Conservation (phyloP, 2,113 vertebrate species). For the Tachycineta bicolor region DNA sequence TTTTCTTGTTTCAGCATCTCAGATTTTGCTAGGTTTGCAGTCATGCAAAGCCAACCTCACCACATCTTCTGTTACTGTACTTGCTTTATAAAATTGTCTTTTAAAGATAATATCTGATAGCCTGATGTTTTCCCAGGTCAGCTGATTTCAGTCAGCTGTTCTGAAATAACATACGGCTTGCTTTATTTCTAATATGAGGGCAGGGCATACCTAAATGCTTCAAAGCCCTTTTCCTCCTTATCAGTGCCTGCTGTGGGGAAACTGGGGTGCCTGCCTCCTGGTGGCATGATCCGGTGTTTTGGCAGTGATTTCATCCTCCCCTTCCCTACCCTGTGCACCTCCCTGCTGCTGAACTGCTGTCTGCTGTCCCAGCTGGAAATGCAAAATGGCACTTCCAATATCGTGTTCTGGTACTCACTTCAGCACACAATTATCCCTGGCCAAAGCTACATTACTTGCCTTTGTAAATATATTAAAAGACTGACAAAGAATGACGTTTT, state of each 20-base stretch:
- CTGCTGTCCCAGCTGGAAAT: neutral
- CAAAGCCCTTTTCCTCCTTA: neutral
- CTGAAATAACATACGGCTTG: neutral
- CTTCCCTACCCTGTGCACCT: neutral
- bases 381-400: neutral
- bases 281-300: neutral
- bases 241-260: neutral
- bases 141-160: neutral
- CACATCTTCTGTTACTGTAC: neutral
- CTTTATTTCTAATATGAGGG: neutral
- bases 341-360: neutral
- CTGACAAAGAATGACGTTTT: neutral
- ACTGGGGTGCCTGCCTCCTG: neutral
- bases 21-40: neutral
- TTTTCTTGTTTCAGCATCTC: neutral
- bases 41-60: neutral
- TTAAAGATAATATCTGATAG: neutral
- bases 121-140: neutral
- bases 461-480: slow-evolving; percentile 10
- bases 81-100: neutral
- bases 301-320: neutral
- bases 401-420: neutral
- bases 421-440: neutral
- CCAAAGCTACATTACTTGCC: neutral
- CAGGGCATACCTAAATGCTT: neutral